These are phyloP conservation scores for Machimus atricapillus DNA, from an alignment of 2,888 invertebrate species.

Conservation along the genomic window DNA sequence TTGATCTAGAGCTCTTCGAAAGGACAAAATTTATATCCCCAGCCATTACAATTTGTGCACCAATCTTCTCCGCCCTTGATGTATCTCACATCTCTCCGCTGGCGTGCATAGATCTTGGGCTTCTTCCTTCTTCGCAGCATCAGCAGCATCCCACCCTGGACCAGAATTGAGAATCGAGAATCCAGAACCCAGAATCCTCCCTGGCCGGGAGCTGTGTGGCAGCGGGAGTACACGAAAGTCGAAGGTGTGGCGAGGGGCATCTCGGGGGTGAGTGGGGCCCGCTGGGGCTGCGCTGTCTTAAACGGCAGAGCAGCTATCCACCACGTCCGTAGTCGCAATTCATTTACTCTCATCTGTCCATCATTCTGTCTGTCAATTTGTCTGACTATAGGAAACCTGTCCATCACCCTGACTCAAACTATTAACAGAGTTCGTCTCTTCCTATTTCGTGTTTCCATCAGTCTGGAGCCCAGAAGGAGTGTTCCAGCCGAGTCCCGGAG, in stretches of 20 bases:
- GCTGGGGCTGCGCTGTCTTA: neutral
- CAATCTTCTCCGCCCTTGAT: neutral
- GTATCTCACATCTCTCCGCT: neutral
- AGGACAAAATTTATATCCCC: slow-evolving; percentile 45
- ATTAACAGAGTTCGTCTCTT: slow-evolving; percentile 37
- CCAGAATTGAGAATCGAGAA: neutral
- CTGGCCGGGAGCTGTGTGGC: neutral
- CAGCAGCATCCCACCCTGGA: neutral
- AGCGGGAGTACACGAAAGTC: neutral
- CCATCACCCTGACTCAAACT: slow-evolving; percentile 54
- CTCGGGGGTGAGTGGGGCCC: neutral
- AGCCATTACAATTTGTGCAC: slow-evolving; percentile 29
- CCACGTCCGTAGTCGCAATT: slow-evolving; percentile 38
- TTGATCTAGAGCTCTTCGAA: slow-evolving; percentile 45
- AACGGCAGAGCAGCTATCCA: neutral
- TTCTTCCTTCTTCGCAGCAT: slow-evolving; percentile 19
- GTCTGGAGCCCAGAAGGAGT: neutral
- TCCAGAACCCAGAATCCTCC: neutral
- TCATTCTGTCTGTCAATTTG: slow-evolving; percentile 63
- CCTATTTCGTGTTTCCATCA: slow-evolving; percentile 29
- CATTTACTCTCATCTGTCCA: slow-evolving; percentile 61
- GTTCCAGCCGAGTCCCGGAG: neutral
- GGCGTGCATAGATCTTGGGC: slow-evolving; percentile 5
- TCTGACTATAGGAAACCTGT: slow-evolving; percentile 56
- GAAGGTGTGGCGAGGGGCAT: neutral